A percentile compares a stretch with the other conserved stretches of the same genome.
These are phyloP conservation scores for Apamea monoglypha DNA, from an alignment of 2,888 invertebrate species.

Conservation along the genomic window DNA sequence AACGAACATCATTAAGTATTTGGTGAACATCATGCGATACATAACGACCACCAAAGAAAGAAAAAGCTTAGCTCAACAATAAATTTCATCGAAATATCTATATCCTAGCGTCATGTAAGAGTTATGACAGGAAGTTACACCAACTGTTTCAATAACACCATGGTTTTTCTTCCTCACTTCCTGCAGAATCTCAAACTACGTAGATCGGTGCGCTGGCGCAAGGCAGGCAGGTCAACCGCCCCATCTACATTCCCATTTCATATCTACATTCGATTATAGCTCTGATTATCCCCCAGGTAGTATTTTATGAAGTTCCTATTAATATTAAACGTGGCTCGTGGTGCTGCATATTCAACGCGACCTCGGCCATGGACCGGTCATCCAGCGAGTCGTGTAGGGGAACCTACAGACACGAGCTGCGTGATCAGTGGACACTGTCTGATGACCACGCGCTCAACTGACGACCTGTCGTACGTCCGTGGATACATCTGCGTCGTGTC, in stretches of 20 bases:
- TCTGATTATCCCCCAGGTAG: slow-evolving; percentile 81
- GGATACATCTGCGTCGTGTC: slow-evolving; percentile 44
- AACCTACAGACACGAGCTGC: slow-evolving; percentile 52
- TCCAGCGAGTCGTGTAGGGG: slow-evolving; percentile 68
- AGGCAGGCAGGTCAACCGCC: slow-evolving; percentile 80
- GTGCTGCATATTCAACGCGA: slow-evolving; percentile 85
- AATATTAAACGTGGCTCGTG: slow-evolving; percentile 81
- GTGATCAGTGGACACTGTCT: slow-evolving; percentile 28
- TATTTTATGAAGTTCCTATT: slow-evolving; percentile 83
- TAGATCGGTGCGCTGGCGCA: slow-evolving; percentile 49
- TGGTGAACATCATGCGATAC: neutral
- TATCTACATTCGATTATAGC: slow-evolving; percentile 81
- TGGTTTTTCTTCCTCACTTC: neutral
- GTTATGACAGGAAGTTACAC: neutral
- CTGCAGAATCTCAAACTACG: slow-evolving; percentile 33
- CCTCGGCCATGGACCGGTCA: slow-evolving; percentile 86
- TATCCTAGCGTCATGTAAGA: neutral
- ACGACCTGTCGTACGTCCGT: slow-evolving; percentile 16
- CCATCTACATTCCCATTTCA: slow-evolving; percentile 69
- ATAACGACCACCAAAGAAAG: neutral
- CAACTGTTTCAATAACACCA: neutral
- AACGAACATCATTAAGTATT: neutral
- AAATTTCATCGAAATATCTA: neutral
- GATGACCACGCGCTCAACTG: slow-evolving; percentile 37
- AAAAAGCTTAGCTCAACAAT: neutral